Percentiles rank a stretch among this genome's conserved stretches.
Evolutionary conservation across 1,140 invertebrate genomes (phyloP).

Genomic region (Triops longicaudatus): DNA sequence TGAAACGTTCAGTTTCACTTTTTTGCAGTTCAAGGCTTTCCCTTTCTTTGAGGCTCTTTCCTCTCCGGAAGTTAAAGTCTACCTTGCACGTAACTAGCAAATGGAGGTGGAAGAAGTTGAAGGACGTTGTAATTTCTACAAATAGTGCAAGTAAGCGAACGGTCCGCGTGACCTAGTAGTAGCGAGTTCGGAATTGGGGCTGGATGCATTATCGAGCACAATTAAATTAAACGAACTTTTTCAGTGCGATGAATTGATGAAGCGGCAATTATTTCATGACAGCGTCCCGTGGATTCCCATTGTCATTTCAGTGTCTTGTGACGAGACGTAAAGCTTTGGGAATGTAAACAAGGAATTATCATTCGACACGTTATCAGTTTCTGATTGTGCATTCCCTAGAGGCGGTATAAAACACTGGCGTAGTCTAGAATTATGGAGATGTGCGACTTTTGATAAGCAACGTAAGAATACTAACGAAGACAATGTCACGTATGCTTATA

Average conservation of each 20-base stretch:
- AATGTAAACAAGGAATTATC: neutral
- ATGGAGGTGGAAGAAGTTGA: neutral
- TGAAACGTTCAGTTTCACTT: neutral
- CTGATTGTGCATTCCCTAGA: neutral
- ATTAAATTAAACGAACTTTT: neutral
- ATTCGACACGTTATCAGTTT: neutral
- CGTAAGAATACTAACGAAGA: neutral
- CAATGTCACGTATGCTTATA: neutral
- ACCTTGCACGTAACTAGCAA: neutral
- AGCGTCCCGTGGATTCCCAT: neutral
- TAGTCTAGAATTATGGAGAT: too few relatives aligned
- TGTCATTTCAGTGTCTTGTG: neutral
- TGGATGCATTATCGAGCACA: neutral
- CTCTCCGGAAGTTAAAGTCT: constrained; percentile 11
- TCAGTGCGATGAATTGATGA: neutral
- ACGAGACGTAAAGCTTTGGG: neutral
- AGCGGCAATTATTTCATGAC: neutral
- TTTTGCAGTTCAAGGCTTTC: constrained; percentile 7
- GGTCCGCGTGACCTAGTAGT: neutral
- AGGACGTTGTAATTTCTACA: neutral
- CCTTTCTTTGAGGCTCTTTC: constrained; percentile 18
- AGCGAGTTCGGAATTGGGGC: neutral
- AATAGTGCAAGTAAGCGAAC: neutral
- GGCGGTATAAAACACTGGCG: neutral
- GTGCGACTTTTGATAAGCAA: too few relatives aligned